Evolutionary conservation across 2,888 invertebrate genomes (phyloP).

Genomic region (Hirtodrosophila trivittata): DNA sequence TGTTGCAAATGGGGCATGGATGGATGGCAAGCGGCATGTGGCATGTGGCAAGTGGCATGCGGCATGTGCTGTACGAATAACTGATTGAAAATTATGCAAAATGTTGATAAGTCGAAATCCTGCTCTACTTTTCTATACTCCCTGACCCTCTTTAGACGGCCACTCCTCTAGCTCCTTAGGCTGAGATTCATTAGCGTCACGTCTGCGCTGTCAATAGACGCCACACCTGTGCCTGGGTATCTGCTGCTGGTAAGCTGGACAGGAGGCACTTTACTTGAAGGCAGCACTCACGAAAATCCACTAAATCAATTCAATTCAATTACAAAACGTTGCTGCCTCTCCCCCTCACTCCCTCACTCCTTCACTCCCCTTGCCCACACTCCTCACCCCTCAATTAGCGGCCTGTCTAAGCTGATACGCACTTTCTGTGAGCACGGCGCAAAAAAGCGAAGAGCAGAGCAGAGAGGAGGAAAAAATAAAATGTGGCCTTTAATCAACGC

Average conservation of each 20-base stretch:
- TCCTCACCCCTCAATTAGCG: conserved; percentile 47
- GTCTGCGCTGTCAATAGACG: conserved; percentile 49
- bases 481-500: conserved; percentile 67
- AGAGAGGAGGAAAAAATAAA: conserved; percentile 18
- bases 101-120: conserved; percentile 34
- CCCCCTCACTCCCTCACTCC: no score
- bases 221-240: neutral
- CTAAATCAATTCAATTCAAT: conserved; percentile 76
- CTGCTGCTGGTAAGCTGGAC: conserved; percentile 1
- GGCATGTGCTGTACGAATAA: conserved; percentile 2
- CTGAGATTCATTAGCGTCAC: conserved; percentile 61
- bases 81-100: conserved; percentile 58
- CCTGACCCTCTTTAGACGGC: no score
- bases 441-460: neutral
- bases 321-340: conserved; percentile 54
- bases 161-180: no score
- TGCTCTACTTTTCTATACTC: no score
- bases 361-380: no score
- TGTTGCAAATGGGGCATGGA: neutral
- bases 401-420: conserved; percentile 52
- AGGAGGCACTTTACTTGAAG: conserved; percentile 10
- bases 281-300: conserved; percentile 50
- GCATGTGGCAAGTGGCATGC: no score
- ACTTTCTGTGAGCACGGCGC: conserved; percentile 39
- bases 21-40: conserved; percentile 19